phyloP scores from a whole-genome alignment of 37 sponge, comb jelly and placozoan species.

The Tethya wilhelma region DNA sequence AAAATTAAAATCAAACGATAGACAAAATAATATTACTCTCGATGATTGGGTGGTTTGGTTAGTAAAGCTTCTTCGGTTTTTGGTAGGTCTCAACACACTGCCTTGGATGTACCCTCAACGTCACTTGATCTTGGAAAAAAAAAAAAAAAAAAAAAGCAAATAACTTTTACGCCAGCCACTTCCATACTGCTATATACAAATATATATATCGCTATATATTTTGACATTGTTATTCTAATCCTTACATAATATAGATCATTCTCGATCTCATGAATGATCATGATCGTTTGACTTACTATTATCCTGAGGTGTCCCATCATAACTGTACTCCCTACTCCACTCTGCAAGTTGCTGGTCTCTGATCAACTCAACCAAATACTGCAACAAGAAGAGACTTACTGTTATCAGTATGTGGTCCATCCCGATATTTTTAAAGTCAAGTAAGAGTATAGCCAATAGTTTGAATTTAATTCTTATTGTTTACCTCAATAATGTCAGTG shows the following conservation, averaged over 20 bases:
- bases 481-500: constrained; percentile 64
- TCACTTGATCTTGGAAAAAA: neutral
- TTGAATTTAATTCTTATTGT: neutral
- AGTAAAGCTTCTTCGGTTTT: constrained; percentile 48
- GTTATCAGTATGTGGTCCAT: neutral
- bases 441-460: too few species aligned
- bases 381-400: neutral
- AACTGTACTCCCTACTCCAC: neutral
- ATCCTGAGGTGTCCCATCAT: constrained; percentile 10
- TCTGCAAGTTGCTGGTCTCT: constrained; percentile 46
- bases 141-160: neutral
- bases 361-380: constrained; percentile 48
- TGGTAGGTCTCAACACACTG: constrained; percentile 2
- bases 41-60: too few species aligned
- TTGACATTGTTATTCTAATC: neutral
- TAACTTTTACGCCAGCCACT: too few species aligned
- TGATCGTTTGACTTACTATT: constrained; percentile 21
- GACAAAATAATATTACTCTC: too few species aligned
- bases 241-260: too few species aligned
- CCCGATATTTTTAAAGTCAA: neutral
- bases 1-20: too few species aligned
- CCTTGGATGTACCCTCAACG: neutral
- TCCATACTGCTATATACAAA: too few species aligned
- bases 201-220: too few species aligned
- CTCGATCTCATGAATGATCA: too few species aligned